Evolutionary conservation across 1,140 invertebrate genomes (phyloP).

Genomic region (Helicoverpa zea): DNA sequence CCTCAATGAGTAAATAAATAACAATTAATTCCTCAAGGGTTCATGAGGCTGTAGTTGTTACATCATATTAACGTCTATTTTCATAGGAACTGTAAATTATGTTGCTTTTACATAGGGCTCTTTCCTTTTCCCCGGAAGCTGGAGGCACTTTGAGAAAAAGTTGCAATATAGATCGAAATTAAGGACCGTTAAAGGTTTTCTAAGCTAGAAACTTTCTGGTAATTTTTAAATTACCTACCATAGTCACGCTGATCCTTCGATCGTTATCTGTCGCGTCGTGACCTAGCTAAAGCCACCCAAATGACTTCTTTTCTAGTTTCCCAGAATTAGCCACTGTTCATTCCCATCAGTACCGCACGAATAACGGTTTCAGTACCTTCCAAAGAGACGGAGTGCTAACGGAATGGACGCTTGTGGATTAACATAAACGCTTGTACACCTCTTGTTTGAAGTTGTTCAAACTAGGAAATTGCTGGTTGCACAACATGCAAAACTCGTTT

Average conservation of each 20-base stretch:
- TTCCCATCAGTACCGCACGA: neutral
- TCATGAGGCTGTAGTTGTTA: neutral
- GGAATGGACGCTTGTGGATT: conserved; percentile 57
- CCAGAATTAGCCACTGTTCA: conserved; percentile 17
- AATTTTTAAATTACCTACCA: conserved; percentile 30
- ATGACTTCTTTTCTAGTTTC: conserved; percentile 16
- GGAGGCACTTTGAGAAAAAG: neutral
- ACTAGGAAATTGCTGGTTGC: conserved; percentile 59
- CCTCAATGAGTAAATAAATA: conserved; percentile 29
- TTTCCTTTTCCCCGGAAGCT: too few relatives aligned
- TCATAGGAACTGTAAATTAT: conserved; percentile 12
- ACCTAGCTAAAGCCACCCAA: conserved; percentile 14
- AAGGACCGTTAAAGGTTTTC: conserved; percentile 24
- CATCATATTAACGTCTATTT: neutral
- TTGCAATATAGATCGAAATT: neutral
- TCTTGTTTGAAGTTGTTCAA: conserved; percentile 55
- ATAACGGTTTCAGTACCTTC: conserved; percentile 32
- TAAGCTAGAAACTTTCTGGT: neutral
- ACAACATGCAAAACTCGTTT: conserved; percentile 42
- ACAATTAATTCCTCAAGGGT: conserved; percentile 25
- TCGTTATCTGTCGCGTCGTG: conserved; percentile 34
- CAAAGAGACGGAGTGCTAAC: conserved; percentile 37
- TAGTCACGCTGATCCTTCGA: conserved; percentile 33
- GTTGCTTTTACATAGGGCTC: neutral
- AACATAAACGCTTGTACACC: conserved; percentile 65